Evolutionary conservation across 1,140 invertebrate species (phyloP).

Genomic region (Kradibia gibbosae): DNA sequence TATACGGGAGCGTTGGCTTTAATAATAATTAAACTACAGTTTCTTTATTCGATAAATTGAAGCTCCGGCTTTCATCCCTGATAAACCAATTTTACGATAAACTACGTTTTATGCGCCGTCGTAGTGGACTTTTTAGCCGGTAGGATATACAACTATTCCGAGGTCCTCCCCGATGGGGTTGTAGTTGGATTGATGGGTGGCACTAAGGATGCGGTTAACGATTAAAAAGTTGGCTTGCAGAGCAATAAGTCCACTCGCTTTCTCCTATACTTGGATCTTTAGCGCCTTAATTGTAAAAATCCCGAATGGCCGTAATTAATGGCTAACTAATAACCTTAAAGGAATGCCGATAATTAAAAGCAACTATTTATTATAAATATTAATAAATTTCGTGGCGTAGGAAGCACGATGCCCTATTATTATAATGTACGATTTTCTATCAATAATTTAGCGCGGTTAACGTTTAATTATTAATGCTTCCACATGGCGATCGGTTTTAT

Average conservation of each 20-base stretch:
- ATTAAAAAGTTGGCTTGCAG: too few species aligned
- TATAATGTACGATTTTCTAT: not conserved
- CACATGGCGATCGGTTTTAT: not conserved
- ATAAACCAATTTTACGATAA: not conserved
- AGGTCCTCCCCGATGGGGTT: too few species aligned
- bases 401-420: not conserved
- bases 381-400: not conserved
- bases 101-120: not conserved
- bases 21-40: not conserved
- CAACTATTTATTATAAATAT: not conserved
- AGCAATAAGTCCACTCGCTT: too few species aligned
- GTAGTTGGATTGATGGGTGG: too few species aligned
- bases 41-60: slow-evolving; percentile 2
- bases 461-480: not conserved
- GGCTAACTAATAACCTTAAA: not conserved
- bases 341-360: not conserved
- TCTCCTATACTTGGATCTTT: too few species aligned
- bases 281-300: too few species aligned
- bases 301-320: not conserved
- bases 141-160: too few species aligned
- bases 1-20: not conserved
- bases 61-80: too few species aligned
- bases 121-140: not conserved
- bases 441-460: not conserved
- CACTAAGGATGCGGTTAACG: too few species aligned